Conservation (phyloP, 2,888 invertebrate species). For the Sisyra nigra region DNA sequence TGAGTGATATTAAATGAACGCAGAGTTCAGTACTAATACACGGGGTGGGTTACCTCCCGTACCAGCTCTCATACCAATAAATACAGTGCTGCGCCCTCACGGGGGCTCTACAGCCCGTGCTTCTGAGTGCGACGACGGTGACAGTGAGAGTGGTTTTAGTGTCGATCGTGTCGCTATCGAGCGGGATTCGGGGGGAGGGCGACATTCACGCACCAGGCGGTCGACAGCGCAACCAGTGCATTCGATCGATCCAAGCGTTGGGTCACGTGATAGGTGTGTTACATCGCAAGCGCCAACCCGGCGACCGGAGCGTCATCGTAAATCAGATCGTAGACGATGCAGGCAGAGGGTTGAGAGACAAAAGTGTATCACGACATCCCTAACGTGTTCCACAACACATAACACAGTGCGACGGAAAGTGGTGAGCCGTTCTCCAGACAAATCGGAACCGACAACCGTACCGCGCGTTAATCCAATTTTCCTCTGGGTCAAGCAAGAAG, state of each 20-base stretch:
- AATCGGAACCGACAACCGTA: constrained; percentile 22
- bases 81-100: constrained; percentile 21
- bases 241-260: constrained; percentile 9
- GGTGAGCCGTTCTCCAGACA: constrained; percentile 13
- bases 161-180: constrained; percentile 26
- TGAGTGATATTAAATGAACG: constrained; percentile 7
- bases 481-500: constrained; percentile 68
- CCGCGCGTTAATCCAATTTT: constrained; percentile 68
- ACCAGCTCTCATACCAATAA: constrained; percentile 28
- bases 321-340: constrained; percentile 27
- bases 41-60: constrained; percentile 24
- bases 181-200: constrained; percentile 19
- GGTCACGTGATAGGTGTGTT: constrained; percentile 18
- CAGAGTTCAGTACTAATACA: constrained; percentile 16
- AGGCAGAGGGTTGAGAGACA: constrained; percentile 13
- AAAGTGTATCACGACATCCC: constrained; percentile 26
- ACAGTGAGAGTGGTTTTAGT: constrained; percentile 7
- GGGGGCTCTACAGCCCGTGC: neutral
- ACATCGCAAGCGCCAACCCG: constrained; percentile 23
- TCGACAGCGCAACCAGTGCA: constrained; percentile 8
- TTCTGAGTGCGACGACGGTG: constrained; percentile 11
- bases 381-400: constrained; percentile 27
- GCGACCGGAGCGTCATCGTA: constrained; percentile 30
- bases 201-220: constrained; percentile 10
- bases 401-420: constrained; percentile 24